Conservation (phyloP, 2,888 invertebrate genomes). For the Rosalia funebris region DNA sequence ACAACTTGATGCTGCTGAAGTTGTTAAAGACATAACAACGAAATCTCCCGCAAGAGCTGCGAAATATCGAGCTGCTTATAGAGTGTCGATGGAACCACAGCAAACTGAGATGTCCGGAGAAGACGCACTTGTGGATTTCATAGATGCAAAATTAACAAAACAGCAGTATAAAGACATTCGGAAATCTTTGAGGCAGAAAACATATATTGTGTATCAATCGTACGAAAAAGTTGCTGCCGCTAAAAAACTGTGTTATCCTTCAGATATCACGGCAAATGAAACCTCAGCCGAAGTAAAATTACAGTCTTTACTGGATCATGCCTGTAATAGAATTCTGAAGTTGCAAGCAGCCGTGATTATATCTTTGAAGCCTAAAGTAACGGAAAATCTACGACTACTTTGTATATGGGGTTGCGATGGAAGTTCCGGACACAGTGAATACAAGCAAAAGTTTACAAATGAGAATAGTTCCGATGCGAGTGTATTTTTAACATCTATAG, state of each 20-base stretch:
- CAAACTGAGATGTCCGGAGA: not conserved
- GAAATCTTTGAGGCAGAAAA: not conserved
- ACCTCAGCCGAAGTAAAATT: conserved; percentile 5
- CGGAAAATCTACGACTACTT: not conserved
- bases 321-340: not conserved
- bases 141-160: not conserved
- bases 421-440: not conserved
- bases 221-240: not conserved
- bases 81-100: not conserved
- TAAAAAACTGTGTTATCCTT: not conserved
- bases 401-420: not conserved
- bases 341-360: not conserved
- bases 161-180: not conserved
- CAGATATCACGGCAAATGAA: conserved; percentile 1
- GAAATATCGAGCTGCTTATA: not conserved
- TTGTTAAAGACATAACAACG: not conserved
- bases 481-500: conserved; percentile 51
- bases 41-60: not conserved
- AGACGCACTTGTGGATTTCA: not conserved
- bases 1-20: not conserved
- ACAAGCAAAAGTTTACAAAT: not conserved
- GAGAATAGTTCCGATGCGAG: conserved; percentile 35
- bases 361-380: not conserved
- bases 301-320: conserved; percentile 13
- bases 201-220: not conserved